Evolutionary conservation across 2,888 invertebrate genomes (phyloP).

Genomic region (Plebejus anna): DNA sequence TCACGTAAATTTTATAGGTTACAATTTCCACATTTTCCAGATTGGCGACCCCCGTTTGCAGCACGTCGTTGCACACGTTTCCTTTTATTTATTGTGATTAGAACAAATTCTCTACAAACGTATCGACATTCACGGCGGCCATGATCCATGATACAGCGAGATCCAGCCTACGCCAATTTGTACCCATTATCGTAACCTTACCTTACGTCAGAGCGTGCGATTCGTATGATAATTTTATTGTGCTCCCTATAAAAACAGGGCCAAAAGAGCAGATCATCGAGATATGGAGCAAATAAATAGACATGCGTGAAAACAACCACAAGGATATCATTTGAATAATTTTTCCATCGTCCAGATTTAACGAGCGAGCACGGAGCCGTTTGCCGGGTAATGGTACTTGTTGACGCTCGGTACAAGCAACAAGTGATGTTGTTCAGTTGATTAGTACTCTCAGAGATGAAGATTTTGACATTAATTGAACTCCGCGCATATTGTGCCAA

Average conservation of each 20-base stretch:
- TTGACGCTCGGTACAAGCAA: slow-evolving; percentile 34
- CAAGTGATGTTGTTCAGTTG: background rate
- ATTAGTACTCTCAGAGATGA: background rate
- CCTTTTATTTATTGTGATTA: background rate
- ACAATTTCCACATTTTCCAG: no score
- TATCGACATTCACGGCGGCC: background rate
- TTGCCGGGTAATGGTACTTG: slow-evolving; percentile 39
- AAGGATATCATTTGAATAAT: slow-evolving; percentile 65
- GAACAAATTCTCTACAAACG: background rate
- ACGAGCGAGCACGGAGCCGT: slow-evolving; percentile 39
- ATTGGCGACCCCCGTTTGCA: background rate
- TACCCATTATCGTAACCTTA: slow-evolving; percentile 36
- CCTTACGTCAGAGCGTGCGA: slow-evolving; percentile 48
- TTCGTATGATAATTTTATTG: slow-evolving; percentile 71
- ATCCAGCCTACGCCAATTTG: slow-evolving; percentile 15
- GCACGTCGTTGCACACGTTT: background rate
- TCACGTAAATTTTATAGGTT: no score
- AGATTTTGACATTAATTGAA: no score
- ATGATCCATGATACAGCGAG: background rate
- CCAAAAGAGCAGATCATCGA: slow-evolving; percentile 64
- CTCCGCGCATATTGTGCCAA: no score
- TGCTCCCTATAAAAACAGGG: slow-evolving; percentile 61
- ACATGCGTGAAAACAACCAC: slow-evolving; percentile 52
- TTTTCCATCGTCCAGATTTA: slow-evolving; percentile 50
- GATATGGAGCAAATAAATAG: slow-evolving; percentile 47